Percentiles rank a stretch among this genome's conserved stretches.
phyloP scores from a whole-genome alignment of 1,140 invertebrate genomes.

The Drosophila nigrodunni region DNA sequence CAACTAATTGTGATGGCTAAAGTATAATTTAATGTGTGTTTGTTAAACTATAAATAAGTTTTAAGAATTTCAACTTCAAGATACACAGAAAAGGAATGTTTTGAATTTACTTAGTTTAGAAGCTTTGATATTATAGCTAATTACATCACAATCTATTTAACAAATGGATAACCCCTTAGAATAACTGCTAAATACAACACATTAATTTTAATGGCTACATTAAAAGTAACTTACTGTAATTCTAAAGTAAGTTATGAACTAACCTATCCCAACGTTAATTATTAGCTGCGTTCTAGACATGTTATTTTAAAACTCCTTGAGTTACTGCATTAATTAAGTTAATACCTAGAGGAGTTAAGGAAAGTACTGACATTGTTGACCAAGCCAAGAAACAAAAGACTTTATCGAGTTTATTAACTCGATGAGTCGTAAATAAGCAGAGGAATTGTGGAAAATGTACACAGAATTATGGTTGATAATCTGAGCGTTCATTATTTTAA shows the following conservation, averaged over 20 bases:
- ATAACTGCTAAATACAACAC: neutral
- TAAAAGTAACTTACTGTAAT: neutral
- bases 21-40: no score
- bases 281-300: no score
- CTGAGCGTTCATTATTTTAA: constrained; percentile 80
- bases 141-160: neutral
- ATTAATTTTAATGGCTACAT: constrained; percentile 7
- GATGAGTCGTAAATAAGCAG: neutral
- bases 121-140: no score
- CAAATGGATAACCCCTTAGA: neutral
- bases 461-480: constrained; percentile 79
- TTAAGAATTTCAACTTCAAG: no score
- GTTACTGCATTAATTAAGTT: no score
- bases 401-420: neutral
- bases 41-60: no score
- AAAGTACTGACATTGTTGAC: no score
- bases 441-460: constrained; percentile 40
- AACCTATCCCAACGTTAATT: neutral
- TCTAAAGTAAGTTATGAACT: neutral
- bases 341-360: no score
- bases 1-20: neutral
- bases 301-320: no score
- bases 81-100: no score
- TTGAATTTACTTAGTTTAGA: no score
- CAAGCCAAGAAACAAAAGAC: neutral